A percentile compares a stretch with the other conserved stretches of the same genome.
Evolutionary conservation across 2,888 invertebrate species (phyloP).

Genomic region (Trachelus stipa): DNA sequence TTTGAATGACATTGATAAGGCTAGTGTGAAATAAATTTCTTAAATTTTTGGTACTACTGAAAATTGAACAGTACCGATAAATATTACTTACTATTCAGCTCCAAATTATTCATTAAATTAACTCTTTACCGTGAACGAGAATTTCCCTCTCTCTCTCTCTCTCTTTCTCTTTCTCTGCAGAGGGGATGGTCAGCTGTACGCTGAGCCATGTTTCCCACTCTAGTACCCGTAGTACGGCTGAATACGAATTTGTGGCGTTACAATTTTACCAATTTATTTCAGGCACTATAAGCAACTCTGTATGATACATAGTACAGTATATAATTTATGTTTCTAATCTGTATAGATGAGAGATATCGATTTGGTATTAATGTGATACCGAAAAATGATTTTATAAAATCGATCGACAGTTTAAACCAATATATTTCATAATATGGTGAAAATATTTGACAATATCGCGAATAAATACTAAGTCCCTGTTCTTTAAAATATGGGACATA

Average conservation of each 20-base stretch:
- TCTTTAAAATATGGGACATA: conserved; percentile 4
- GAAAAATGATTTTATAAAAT: conserved; percentile 30
- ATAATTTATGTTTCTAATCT: conserved; percentile 43
- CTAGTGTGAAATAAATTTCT: background rate
- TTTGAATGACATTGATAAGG: background rate
- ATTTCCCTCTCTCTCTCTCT: background rate
- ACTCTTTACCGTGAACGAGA: background rate
- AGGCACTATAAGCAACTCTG: conserved; percentile 23
- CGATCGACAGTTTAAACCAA: conserved; percentile 27
- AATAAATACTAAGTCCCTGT: background rate
- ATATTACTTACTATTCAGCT: background rate
- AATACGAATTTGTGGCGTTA: background rate
- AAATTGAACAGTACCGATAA: background rate
- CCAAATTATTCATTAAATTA: background rate
- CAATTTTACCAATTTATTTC: conserved; percentile 3
- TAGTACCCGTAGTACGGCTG: too few species aligned
- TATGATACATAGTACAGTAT: conserved; percentile 37
- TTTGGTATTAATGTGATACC: conserved; percentile 13
- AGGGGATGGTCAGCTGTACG: background rate
- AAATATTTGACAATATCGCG: background rate
- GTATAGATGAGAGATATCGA: conserved; percentile 36
- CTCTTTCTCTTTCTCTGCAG: too few species aligned
- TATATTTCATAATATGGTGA: background rate
- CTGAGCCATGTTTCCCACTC: too few species aligned
- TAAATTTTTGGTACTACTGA: background rate